Base-by-base conservation (phyloP, 1,140 invertebrate genomes). In the Hydropsyche tenuis region DNA sequence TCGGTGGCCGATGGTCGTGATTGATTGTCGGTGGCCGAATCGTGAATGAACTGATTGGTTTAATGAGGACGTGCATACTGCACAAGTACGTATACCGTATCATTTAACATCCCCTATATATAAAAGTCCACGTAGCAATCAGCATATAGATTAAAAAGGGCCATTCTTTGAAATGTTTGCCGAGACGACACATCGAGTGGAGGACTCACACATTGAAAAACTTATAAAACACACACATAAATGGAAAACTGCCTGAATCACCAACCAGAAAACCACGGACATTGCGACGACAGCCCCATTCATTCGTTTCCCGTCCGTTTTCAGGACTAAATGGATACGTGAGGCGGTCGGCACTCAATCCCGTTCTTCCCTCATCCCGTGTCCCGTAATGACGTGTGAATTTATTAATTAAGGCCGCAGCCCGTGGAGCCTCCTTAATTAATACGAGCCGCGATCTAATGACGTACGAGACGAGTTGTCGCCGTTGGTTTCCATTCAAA, bases 321-420 rank as follows among this genome's bases (percentile, higher is more conserved):
- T 37, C 30, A 9, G 9, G 30, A 37, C 30, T 37, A 37, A 37
- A 37, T 37, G 30, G 30, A 37, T 37, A 37, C 30, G 30, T 37
- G 9, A 3, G 30, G 3, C 30, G n/a, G n/a, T n/a, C n/a, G n/a
- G n/a, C n/a, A n/a, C 16, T 63, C 23, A 53, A 14, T 5, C 53
- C 27, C 65, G 46, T 68, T 37, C 65, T 43, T 68, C 65, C 37
- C 37, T 43, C 12, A 14, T 4, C 2, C 12, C 20, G 63, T 37
- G 63, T 45, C 53, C 25, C 45, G 66, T 70, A 51, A 72, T 72
- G 74, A 75, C 60, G 69, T 75, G 74, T 75, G 74, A 72, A 75
- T 65, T 75, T 75, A 75, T 75, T 75, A 75, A 75, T 75, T 75
- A 75, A 65, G 74, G 62, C 20, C 9, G 9, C 22, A 27, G 22